Conservation (phyloP, 2,888 invertebrate species). For the Myopa testacea region DNA sequence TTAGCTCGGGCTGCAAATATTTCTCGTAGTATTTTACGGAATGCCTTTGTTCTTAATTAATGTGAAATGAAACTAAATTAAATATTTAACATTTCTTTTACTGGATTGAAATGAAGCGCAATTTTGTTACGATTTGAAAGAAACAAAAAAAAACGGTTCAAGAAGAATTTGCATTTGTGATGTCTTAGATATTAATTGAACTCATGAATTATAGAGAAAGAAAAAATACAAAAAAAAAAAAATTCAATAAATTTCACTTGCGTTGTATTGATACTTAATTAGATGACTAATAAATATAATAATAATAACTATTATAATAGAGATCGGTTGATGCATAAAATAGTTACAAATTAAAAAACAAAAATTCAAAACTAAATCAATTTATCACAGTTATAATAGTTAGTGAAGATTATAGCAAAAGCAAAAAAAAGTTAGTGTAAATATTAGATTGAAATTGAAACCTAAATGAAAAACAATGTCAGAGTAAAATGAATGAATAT, state of each 20-base stretch:
- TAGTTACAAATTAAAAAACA: constrained; percentile 19
- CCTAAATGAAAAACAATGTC: constrained; percentile 8
- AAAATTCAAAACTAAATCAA: constrained; percentile 28
- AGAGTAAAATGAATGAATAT: constrained; percentile 26
- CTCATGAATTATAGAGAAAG: constrained; percentile 43
- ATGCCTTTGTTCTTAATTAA: constrained; percentile 28
- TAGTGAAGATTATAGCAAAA: constrained; percentile 52
- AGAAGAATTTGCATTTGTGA: constrained; percentile 32
- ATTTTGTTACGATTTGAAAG: constrained; percentile 21
- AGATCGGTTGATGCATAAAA: constrained; percentile 44
- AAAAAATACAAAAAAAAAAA: constrained; percentile 27
- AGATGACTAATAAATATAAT: constrained; percentile 38
- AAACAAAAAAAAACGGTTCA: neutral
- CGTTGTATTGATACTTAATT: constrained; percentile 26
- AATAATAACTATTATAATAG: constrained; percentile 35
- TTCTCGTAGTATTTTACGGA: constrained; percentile 30
- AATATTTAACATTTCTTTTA: constrained; percentile 11
- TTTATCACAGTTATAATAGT: constrained; percentile 52
- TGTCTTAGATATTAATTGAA: constrained; percentile 35
- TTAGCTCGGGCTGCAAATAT: neutral
- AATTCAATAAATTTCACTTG: constrained; percentile 21
- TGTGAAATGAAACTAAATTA: constrained; percentile 4
- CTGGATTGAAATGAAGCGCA: constrained; percentile 13
- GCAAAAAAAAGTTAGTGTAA: constrained; percentile 41
- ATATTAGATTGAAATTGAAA: constrained; percentile 44